A percentile compares a stretch with the other conserved stretches of the same genome.
These are phyloP conservation scores for Drosophila meridiana DNA, from an alignment of 2,888 invertebrate genomes.

Conservation along the genomic window DNA sequence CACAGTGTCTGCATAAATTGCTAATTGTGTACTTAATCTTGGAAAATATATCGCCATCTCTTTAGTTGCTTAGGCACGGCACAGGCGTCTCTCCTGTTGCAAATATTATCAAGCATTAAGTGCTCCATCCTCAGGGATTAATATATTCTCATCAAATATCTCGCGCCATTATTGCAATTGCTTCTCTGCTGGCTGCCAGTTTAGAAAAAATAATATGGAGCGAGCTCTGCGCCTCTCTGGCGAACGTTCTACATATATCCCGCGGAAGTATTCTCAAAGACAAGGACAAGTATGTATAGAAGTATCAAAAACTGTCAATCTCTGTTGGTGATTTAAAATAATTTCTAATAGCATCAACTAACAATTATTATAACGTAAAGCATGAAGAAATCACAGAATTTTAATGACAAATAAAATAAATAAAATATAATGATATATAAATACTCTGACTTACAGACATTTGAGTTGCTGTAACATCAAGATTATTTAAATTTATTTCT, in stretches of 20 bases:
- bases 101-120: conserved; percentile 54
- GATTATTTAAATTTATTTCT: neutral
- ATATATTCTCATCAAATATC: conserved; percentile 81
- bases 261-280: conserved; percentile 6
- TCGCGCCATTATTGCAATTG: conserved; percentile 80
- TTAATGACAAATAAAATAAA: no score
- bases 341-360: no score
- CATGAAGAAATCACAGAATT: no score
- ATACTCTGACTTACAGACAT: no score
- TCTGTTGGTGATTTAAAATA: neutral
- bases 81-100: conserved; percentile 48
- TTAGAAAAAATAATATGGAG: conserved; percentile 6
- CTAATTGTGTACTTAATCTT: conserved; percentile 80
- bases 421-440: no score
- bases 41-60: conserved; percentile 67
- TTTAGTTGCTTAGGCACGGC: conserved; percentile 5
- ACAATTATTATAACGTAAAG: no score
- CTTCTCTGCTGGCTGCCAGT: conserved; percentile 21
- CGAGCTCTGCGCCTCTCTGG: neutral
- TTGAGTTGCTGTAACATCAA: neutral
- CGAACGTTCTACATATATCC: neutral
- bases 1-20: conserved; percentile 60
- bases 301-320: no score
- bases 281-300: no score
- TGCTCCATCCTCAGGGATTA: conserved; percentile 67